phyloP scores from a whole-genome alignment of 2,113 vertebrate genomes.

The Tapirus terrestris region DNA sequence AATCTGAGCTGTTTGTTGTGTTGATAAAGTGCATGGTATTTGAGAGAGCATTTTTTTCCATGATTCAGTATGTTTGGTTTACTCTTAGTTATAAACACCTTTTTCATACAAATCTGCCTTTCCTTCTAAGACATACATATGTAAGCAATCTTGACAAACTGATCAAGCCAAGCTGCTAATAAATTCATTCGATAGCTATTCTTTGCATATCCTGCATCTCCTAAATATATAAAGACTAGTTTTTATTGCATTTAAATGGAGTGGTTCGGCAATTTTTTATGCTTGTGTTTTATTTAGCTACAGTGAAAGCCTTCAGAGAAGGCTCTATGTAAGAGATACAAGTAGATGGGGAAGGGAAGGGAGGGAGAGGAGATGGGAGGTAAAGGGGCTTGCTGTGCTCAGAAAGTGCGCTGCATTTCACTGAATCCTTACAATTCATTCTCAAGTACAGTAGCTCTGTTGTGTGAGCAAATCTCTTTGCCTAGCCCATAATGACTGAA shows the following conservation, averaged over 20 bases:
- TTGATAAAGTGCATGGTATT: constrained; percentile 65
- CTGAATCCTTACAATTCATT: constrained; percentile 77
- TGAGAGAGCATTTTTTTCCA: constrained; percentile 74
- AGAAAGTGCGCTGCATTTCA: constrained; percentile 78
- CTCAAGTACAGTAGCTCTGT: constrained; percentile 73
- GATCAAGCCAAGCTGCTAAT: constrained; percentile 66
- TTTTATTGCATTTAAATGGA: constrained; percentile 80
- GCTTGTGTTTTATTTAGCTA: constrained; percentile 75
- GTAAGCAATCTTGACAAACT: constrained; percentile 72
- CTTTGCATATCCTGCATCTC: constrained; percentile 46
- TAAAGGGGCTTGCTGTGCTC: neutral
- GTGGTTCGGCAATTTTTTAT: constrained; percentile 67
- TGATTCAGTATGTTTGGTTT: constrained; percentile 83
- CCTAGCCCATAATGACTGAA: constrained; percentile 82
- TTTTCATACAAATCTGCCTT: constrained; percentile 73
- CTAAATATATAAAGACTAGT: constrained; percentile 82
- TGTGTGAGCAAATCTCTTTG: constrained; percentile 82
- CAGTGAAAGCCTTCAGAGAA: constrained; percentile 64
- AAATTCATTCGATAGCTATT: constrained; percentile 59
- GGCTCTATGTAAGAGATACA: constrained; percentile 59
- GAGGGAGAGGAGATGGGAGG: neutral
- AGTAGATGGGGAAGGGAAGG: constrained; percentile 41
- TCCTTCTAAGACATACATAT: constrained; percentile 71
- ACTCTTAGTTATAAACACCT: constrained; percentile 81
- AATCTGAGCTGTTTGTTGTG: constrained; percentile 62